Base-by-base conservation (phyloP, 2,113 vertebrate genomes). In the Galemys pyrenaicus region DNA sequence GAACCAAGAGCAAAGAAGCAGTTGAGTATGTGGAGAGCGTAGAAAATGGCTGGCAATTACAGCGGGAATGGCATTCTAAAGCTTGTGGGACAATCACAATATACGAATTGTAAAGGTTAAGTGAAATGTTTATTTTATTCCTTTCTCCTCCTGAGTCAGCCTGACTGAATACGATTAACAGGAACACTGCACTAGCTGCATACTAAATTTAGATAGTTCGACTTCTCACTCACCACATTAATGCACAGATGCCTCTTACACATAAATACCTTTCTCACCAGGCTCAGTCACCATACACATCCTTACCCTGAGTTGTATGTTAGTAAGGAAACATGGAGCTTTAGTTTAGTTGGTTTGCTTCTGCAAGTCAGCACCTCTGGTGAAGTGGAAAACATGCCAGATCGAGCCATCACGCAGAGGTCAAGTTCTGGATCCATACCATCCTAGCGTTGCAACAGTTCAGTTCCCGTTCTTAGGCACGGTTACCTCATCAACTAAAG, bases 121-220 rank as follows among this genome's bases (percentile, higher is more conserved):
- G 95, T 58, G 95, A 96, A 95, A 97, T 97, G 95, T 97, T 97
- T 97, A 94, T 97, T 97, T 96, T 95, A 95, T 96, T 96, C 85
- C 93, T 93, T 87, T 94, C 88, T 93, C 83, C 82, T 96, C 87
- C 95, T 89, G 58, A 93, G 96, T 96, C 94, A 95, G 93, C 85
- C 95, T 94, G 90, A 56, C 95, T 96, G 97, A 93, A 97, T 96
- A 95, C 35, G 67, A 97, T 97, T 96, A 97, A 46, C 92, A 96
- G 94, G 84, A 75, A 94, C 74, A 49, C 73, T 3, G 74, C 87
- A 35, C 93, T 95, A 9, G 73, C 97, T 96, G 96, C 96, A 97
- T 97, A 89, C 97, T 97, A 96, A 97, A 97, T 96, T 97, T 91
- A 97, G 96, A 94, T 91, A 51, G 93, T 92, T 95, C 6, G 3